Evolutionary conservation across 2,797 vertebrate species (phyloP).

Genomic region (Semaprochilodus insignis): DNA sequence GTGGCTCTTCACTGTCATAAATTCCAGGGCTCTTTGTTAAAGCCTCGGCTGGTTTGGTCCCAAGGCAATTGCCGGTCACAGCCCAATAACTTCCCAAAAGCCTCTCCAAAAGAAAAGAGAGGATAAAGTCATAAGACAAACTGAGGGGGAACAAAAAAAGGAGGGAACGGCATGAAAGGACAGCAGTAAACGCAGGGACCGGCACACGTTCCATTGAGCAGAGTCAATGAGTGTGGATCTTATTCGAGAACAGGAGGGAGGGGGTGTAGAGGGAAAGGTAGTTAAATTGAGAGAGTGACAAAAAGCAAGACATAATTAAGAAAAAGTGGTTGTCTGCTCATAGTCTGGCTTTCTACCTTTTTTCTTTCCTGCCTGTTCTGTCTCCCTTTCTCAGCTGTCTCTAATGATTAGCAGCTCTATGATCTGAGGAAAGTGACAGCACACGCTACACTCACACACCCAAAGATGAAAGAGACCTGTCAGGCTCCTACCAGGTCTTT

Average conservation of each 20-base stretch:
- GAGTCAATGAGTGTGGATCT: slow-evolving; percentile 28
- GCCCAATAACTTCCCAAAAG: slow-evolving; percentile 47
- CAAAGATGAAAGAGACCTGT: slow-evolving; percentile 66
- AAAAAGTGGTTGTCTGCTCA: slow-evolving; percentile 14
- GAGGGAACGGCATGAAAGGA: slow-evolving; percentile 30
- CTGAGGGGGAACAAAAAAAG: background rate
- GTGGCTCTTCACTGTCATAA: slow-evolving; percentile 50
- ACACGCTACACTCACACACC: slow-evolving; percentile 65
- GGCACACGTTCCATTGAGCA: slow-evolving; percentile 47
- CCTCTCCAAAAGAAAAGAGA: slow-evolving; percentile 47
- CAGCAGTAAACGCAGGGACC: slow-evolving; percentile 43
- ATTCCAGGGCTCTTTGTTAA: slow-evolving; percentile 56
- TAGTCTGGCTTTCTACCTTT: slow-evolving; percentile 16
- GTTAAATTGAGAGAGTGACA: slow-evolving; percentile 24
- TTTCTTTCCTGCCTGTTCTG: background rate
- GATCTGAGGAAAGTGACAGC: slow-evolving; percentile 75
- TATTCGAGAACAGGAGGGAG: slow-evolving; percentile 3
- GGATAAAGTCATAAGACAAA: slow-evolving; percentile 24
- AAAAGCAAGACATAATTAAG: slow-evolving; percentile 23
- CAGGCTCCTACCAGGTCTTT: slow-evolving; percentile 28
- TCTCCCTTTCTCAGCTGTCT: background rate
- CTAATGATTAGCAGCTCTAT: slow-evolving; percentile 78
- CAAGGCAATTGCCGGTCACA: slow-evolving; percentile 36
- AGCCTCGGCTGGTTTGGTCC: slow-evolving; percentile 32
- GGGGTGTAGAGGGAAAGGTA: background rate